phyloP scores from a whole-genome alignment of 2,888 invertebrate genomes.

The Cryptocheilus praepositus region DNA sequence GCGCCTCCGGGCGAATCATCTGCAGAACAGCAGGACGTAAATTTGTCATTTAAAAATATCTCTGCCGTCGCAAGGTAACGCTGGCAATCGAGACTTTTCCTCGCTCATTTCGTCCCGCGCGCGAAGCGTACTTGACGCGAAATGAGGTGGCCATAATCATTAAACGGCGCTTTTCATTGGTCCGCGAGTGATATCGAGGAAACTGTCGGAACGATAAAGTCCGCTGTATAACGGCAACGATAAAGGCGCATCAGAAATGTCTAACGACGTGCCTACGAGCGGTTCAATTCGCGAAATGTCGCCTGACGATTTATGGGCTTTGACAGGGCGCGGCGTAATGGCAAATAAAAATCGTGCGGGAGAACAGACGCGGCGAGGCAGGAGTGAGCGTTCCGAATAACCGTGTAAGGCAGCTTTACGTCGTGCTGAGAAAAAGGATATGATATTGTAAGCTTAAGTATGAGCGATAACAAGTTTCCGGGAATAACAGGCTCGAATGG shows the following conservation, averaged over 20 bases:
- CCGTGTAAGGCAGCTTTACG: too few species aligned
- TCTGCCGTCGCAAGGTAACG: too few species aligned
- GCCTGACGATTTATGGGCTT: conserved; percentile 17
- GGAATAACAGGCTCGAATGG: too few species aligned
- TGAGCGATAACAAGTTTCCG: too few species aligned
- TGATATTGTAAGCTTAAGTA: too few species aligned
- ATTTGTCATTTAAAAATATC: too few species aligned
- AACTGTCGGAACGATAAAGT: conserved; percentile 32
- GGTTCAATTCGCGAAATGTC: conserved; percentile 16
- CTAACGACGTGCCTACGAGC: conserved; percentile 11
- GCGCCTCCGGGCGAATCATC: too few species aligned
- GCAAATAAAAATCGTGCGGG: conserved; percentile 6
- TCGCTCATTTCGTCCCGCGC: too few species aligned
- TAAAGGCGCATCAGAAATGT: conserved; percentile 24
- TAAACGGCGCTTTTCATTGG: conserved; percentile 25
- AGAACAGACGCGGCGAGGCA: not conserved
- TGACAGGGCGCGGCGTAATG: not conserved
- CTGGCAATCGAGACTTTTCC: too few species aligned
- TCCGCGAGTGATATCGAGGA: conserved; percentile 13
- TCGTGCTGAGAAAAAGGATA: too few species aligned
- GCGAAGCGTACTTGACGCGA: not conserved
- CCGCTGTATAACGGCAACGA: conserved; percentile 17
- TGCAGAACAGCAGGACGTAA: too few species aligned
- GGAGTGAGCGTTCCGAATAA: too few species aligned
- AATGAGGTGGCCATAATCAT: conserved; percentile 22